Percentiles rank a stretch among this genome's conserved stretches.
Conservation (phyloP, 2,797 vertebrate species). For the Pristis pectinata region DNA sequence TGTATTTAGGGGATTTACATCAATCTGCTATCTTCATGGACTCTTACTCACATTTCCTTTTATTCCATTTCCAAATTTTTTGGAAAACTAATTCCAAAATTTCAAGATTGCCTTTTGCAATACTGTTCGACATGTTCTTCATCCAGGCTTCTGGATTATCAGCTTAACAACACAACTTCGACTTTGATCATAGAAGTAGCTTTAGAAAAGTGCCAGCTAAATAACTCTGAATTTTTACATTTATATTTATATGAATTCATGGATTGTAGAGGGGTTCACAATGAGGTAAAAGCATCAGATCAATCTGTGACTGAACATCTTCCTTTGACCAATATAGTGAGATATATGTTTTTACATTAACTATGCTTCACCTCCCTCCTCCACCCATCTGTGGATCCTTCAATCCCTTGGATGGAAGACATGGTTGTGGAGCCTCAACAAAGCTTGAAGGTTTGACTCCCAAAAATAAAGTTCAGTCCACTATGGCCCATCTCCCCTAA, state of each 20-base stretch:
- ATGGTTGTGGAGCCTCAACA: not conserved
- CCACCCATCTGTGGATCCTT: too few relatives aligned
- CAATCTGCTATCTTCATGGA: not conserved
- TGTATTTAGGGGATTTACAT: too few relatives aligned
- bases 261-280: not conserved
- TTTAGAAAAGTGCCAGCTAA: not conserved
- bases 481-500: too few relatives aligned
- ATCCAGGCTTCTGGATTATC: not conserved
- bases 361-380: not conserved
- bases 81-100: not conserved
- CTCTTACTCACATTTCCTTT: not conserved
- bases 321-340: not conserved
- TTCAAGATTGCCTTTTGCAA: not conserved
- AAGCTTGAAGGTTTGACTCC: not conserved
- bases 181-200: not conserved
- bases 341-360: not conserved
- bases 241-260: not conserved
- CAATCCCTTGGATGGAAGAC: not conserved
- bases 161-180: not conserved
- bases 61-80: not conserved
- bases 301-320: not conserved
- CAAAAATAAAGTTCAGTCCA: not conserved
- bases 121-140: too few relatives aligned
- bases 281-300: not conserved
- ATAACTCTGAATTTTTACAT: not conserved